phyloP scores from a whole-genome alignment of 2,113 vertebrate species.

The Myrmophylax atrothorax region DNA sequence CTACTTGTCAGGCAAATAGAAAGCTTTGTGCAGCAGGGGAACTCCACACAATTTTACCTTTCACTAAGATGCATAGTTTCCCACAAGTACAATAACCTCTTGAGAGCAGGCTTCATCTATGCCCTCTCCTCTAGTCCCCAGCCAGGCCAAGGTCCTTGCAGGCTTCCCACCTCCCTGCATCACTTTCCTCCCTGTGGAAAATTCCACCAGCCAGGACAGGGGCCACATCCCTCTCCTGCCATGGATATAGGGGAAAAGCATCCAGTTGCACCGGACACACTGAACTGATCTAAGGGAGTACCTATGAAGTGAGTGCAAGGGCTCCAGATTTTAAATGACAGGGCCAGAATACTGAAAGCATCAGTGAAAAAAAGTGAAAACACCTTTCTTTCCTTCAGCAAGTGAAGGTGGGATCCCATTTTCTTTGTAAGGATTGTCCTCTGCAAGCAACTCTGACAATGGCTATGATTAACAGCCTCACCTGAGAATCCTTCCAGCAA shows the following conservation, averaged over 20 bases:
- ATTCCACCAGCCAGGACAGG: background rate
- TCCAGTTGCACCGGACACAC: background rate
- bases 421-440: background rate
- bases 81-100: background rate
- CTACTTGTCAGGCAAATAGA: background rate
- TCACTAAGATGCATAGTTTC: background rate
- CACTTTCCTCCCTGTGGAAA: accelerated
- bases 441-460: background rate
- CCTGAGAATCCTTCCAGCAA: background rate
- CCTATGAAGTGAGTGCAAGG: background rate
- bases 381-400: background rate
- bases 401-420: background rate
- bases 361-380: background rate
- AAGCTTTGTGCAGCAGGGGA: background rate
- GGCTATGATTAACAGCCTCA: accelerated
- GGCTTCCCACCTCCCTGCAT: background rate
- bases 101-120: background rate
- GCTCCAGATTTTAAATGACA: background rate
- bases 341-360: background rate
- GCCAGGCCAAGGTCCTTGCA: background rate
- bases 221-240: background rate
- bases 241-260: background rate
- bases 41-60: background rate
- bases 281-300: background rate
- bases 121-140: background rate